These are phyloP conservation scores for Gobionotothen gibberifrons DNA, from an alignment of 2,797 vertebrate species.

Conservation along the genomic window DNA sequence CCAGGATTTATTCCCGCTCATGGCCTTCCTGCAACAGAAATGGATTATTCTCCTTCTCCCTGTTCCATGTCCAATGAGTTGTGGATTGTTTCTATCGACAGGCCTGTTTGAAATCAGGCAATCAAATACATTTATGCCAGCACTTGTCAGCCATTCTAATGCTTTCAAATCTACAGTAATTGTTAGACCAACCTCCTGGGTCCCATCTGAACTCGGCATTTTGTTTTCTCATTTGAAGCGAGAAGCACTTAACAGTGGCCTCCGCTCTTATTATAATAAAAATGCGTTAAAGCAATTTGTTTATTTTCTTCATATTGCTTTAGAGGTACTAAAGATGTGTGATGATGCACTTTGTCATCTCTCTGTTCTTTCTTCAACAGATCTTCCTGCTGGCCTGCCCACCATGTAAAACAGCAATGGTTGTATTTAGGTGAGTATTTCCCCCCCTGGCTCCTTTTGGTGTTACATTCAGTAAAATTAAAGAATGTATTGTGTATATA, in stretches of 20 bases:
- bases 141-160: conserved; percentile 15
- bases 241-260: conserved; percentile 12
- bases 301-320: conserved; percentile 38
- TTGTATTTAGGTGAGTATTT: conserved; percentile 92
- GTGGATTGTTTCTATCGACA: not conserved
- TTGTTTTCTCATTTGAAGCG: conserved; percentile 27
- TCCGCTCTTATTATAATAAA: conserved; percentile 40
- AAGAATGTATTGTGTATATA: not conserved
- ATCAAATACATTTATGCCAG: conserved; percentile 9
- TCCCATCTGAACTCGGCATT: conserved; percentile 9
- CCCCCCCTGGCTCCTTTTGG: not conserved
- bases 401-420: conserved; percentile 89
- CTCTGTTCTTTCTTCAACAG: conserved; percentile 79
- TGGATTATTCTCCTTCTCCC: not conserved
- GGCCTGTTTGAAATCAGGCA: conserved; percentile 13
- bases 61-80: not conserved
- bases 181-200: conserved; percentile 19
- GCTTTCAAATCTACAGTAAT: conserved; percentile 20
- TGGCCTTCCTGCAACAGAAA: not conserved
- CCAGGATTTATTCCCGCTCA: not conserved
- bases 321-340: conserved; percentile 24
- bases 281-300: conserved; percentile 37
- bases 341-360: conserved; percentile 36
- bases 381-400: conserved; percentile 98
- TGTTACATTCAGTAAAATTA: not conserved